These are phyloP conservation scores for Arrhopalites spinosus DNA, from an alignment of 2,888 invertebrate species.

Conservation along the genomic window DNA sequence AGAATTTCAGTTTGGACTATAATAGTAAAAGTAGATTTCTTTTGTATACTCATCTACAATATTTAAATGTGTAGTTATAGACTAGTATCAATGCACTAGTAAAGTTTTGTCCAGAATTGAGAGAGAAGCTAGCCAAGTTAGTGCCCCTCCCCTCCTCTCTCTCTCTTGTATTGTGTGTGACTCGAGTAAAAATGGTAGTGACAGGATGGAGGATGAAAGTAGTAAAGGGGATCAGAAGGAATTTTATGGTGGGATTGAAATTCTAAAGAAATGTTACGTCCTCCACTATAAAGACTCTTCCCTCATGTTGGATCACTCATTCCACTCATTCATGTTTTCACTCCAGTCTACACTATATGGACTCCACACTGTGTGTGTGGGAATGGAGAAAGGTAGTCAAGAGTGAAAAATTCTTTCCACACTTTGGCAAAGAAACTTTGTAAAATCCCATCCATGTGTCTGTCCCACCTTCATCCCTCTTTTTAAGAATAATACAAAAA, in stretches of 20 bases:
- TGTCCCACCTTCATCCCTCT: background rate
- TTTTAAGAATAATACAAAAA: background rate
- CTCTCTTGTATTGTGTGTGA: no score
- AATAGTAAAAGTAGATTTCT: no score
- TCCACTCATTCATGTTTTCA: constrained; percentile 9
- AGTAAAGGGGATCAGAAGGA: background rate
- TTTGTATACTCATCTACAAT: no score
- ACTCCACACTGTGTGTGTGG: background rate
- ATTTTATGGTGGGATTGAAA: constrained; percentile 9
- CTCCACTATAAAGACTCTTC: background rate
- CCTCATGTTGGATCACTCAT: constrained; percentile 5
- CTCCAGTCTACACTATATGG: no score
- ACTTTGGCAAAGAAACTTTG: constrained; percentile 17
- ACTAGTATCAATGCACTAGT: no score
- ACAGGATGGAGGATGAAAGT: background rate
- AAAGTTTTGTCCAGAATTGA: no score
- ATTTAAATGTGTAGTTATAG: no score
- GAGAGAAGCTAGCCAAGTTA: no score
- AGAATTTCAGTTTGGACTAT: no score
- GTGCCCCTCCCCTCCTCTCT: no score
- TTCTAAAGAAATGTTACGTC: constrained; percentile 7
- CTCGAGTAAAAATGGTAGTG: background rate
- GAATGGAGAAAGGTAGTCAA: no score
- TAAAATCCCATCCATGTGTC: background rate
- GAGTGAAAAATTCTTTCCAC: constrained; percentile 27